Percentiles rank a stretch among this genome's conserved stretches.
phyloP scores from a whole-genome alignment of 2,797 vertebrate genomes.

The Hipposideros larvatus region DNA sequence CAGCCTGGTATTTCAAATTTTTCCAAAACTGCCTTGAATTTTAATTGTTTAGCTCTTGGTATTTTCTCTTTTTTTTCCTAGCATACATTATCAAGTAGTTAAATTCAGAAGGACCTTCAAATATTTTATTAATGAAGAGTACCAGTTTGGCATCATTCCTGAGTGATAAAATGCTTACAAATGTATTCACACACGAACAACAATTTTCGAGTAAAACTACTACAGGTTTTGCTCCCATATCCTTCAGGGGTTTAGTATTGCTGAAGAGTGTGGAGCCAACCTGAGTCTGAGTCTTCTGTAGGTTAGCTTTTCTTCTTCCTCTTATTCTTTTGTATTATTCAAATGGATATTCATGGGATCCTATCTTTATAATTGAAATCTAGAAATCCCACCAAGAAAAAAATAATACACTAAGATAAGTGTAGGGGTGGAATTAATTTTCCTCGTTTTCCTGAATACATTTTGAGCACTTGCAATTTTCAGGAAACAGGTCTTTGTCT shows the following conservation, averaged over 20 bases:
- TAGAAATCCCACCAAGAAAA: not conserved
- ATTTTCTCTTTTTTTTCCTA: not conserved
- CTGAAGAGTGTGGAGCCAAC: not conserved
- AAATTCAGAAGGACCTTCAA: not conserved
- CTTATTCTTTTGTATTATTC: not conserved
- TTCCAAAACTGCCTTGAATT: not conserved
- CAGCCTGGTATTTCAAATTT: not conserved
- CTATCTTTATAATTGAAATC: not conserved
- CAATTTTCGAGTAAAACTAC: not conserved
- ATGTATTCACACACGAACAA: not conserved
- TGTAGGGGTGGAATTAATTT: not conserved
- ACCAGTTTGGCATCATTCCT: not conserved
- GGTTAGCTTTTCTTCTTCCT: not conserved
- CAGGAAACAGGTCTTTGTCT: not conserved
- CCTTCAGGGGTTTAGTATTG: not conserved
- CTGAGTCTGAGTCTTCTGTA: not conserved
- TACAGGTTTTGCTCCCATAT: not conserved
- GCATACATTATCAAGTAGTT: not conserved
- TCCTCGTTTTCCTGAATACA: not conserved
- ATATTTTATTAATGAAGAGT: constrained; percentile 33
- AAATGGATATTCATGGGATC: not conserved
- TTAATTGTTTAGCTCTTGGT: not conserved
- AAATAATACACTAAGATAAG: not conserved
- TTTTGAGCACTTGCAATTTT: not conserved
- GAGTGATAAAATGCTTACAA: not conserved